Conservation (phyloP, 1,140 invertebrate species). For the Calycopis cecrops region DNA sequence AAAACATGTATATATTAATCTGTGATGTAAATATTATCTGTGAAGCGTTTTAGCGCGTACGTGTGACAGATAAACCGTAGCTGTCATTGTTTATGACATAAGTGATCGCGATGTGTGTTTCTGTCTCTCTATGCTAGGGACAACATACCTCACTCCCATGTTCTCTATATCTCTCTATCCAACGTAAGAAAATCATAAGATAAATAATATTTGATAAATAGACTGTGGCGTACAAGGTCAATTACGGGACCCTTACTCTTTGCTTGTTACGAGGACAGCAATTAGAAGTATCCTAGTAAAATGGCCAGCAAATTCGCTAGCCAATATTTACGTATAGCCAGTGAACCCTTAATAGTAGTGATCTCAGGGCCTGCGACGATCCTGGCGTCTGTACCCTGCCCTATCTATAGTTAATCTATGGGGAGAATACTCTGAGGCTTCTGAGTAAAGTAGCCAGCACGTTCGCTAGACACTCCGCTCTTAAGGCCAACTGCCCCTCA, state of each 20-base stretch:
- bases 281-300: too few species aligned
- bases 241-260: too few species aligned
- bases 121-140: too few species aligned
- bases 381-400: background rate
- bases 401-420: conserved; percentile 52
- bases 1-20: conserved; percentile 7
- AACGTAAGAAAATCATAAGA: too few species aligned
- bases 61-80: conserved; percentile 15
- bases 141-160: too few species aligned
- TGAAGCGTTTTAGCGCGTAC: conserved; percentile 13
- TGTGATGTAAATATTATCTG: conserved; percentile 19
- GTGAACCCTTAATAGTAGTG: too few species aligned
- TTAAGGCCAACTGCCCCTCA: conserved; percentile 80
- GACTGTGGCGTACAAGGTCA: too few species aligned
- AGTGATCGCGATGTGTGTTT: background rate
- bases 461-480: conserved; percentile 87
- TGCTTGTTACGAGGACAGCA: too few species aligned
- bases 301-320: too few species aligned
- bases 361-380: background rate
- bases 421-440: conserved; percentile 87
- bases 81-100: conserved; percentile 10
- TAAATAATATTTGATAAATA: too few species aligned
- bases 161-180: too few species aligned
- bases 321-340: too few species aligned
- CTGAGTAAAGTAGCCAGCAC: conserved; percentile 87